phyloP scores from a whole-genome alignment of 2,113 vertebrate species.

The Python bivittatus region DNA sequence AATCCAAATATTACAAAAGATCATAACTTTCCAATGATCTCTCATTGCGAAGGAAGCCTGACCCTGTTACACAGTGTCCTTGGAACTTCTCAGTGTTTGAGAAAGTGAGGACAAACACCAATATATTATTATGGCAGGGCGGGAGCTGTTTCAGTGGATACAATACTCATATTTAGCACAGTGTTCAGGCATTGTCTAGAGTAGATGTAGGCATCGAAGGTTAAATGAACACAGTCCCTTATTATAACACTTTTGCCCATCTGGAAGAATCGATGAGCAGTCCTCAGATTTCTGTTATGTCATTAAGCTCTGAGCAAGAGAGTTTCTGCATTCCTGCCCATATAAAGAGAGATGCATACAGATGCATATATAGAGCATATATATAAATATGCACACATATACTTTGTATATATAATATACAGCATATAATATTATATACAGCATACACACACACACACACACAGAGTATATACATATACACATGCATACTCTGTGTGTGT shows the following conservation, averaged over 20 bases:
- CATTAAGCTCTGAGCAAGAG: neutral
- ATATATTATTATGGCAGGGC: neutral
- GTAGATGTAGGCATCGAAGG: neutral
- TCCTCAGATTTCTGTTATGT: neutral
- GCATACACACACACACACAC: neutral
- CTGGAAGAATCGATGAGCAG: neutral
- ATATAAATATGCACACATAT: neutral
- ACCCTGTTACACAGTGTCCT: neutral
- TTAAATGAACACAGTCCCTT: neutral
- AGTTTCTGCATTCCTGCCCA: neutral
- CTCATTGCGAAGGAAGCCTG: neutral
- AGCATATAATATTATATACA: neutral
- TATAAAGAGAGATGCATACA: neutral
- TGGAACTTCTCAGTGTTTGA: neutral
- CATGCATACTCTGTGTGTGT: neutral
- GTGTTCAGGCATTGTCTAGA: neutral
- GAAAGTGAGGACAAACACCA: neutral
- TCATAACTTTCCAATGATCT: neutral
- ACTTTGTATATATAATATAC: neutral
- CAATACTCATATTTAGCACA: neutral
- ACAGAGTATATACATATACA: neutral
- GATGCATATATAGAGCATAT: neutral
- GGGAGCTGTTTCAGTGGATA: neutral
- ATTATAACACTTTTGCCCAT: neutral
- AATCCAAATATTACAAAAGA: neutral